These are phyloP conservation scores for Solen grandis DNA, from an alignment of 1,140 invertebrate genomes.

Conservation along the genomic window DNA sequence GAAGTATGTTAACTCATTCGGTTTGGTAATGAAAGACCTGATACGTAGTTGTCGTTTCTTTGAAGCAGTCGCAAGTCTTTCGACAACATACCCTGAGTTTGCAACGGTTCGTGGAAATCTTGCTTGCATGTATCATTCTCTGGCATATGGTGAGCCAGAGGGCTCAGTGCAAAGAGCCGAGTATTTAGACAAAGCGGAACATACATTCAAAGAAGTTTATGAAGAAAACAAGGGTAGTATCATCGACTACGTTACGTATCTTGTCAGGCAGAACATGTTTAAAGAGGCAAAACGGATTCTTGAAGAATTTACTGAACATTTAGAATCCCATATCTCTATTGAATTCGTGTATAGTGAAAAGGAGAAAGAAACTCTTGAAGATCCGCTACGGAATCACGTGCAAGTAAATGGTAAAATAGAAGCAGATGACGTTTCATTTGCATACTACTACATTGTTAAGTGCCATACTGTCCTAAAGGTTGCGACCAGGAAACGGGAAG, in stretches of 20 bases:
- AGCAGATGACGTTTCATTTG: constrained; percentile 11
- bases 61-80: constrained; percentile 4
- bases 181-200: constrained; percentile 10
- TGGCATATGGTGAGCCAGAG: not conserved
- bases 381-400: constrained; percentile 8
- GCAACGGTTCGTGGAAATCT: constrained; percentile 42
- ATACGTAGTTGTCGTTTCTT: constrained; percentile 1
- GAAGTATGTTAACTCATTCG: constrained; percentile 19
- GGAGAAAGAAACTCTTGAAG: not conserved
- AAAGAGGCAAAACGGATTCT: not conserved
- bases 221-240: not conserved
- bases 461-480: not conserved
- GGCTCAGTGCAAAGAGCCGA: not conserved
- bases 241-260: constrained; percentile 26
- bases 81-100: constrained; percentile 39
- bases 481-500: not conserved
- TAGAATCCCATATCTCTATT: not conserved
- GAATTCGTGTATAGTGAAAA: not conserved
- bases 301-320: constrained; percentile 9
- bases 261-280: constrained; percentile 1
- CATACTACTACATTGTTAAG: constrained; percentile 13
- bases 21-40: constrained; percentile 9
- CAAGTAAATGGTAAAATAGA: not conserved
- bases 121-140: constrained; percentile 50
- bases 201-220: constrained; percentile 14